These are phyloP conservation scores for Cloeon dipterum DNA, from an alignment of 2,888 invertebrate species.

Conservation along the genomic window DNA sequence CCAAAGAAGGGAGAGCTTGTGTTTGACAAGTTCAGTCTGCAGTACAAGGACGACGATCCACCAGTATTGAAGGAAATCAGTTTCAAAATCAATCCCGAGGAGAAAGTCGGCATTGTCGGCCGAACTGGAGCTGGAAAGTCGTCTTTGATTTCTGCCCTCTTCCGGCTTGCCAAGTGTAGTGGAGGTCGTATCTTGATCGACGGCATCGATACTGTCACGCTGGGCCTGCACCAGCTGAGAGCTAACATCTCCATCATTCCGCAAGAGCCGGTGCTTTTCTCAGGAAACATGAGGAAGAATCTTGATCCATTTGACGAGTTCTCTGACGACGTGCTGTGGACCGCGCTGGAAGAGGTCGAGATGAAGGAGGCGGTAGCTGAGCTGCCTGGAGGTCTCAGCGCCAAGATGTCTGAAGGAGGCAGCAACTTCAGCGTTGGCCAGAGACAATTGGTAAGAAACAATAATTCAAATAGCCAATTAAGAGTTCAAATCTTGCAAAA, in stretches of 20 bases:
- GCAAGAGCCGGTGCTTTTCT: slow-evolving; percentile 28
- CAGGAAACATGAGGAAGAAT: slow-evolving; percentile 29
- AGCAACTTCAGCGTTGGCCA: slow-evolving; percentile 22
- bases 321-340: slow-evolving; percentile 24
- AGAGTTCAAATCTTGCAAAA: too few species aligned
- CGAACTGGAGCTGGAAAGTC: slow-evolving; percentile 5
- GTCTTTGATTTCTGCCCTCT: slow-evolving; percentile 7
- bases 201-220: slow-evolving; percentile 29
- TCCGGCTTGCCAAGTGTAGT: slow-evolving; percentile 25
- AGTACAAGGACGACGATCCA: slow-evolving; percentile 16
- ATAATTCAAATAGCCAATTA: too few species aligned
- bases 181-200: slow-evolving; percentile 47
- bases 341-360: slow-evolving; percentile 24
- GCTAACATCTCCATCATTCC: slow-evolving; percentile 38
- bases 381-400: slow-evolving; percentile 15
- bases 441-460: slow-evolving; percentile 20
- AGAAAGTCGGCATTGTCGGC: slow-evolving; percentile 20
- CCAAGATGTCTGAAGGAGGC: slow-evolving; percentile 17
- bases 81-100: slow-evolving; percentile 19
- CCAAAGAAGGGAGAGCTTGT: slow-evolving; percentile 17
- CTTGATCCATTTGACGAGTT: slow-evolving; percentile 24
- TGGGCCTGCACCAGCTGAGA: slow-evolving; percentile 34
- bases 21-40: slow-evolving; percentile 17
- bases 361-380: slow-evolving; percentile 15
- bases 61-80: slow-evolving; percentile 21